Evolutionary conservation across 2,113 vertebrate genomes (phyloP).

Genomic region (Seriola rivoliana): DNA sequence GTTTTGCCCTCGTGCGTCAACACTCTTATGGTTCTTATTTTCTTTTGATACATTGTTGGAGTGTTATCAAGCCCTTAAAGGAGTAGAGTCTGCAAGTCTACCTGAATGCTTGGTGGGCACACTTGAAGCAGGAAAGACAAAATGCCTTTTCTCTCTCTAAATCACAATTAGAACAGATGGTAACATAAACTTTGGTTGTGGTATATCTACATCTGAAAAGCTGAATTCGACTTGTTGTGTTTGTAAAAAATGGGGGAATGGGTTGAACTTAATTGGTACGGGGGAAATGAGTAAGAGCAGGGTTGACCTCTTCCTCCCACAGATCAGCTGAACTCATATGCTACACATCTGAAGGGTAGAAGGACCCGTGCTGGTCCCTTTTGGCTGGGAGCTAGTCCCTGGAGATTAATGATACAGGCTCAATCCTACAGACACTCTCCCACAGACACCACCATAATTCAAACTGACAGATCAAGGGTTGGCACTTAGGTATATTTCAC

Average conservation of each 20-base stretch:
- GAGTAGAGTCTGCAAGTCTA: constrained; percentile 50
- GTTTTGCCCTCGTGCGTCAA: constrained; percentile 61
- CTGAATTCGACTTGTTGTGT: constrained; percentile 36
- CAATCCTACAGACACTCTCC: constrained; percentile 47
- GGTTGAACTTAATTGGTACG: constrained; percentile 17
- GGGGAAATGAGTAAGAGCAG: constrained; percentile 5
- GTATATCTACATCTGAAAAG: constrained; percentile 53
- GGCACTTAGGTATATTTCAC: constrained; percentile 64
- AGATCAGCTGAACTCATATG: constrained; percentile 29
- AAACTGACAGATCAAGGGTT: constrained; percentile 71
- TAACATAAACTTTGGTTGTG: constrained; percentile 39
- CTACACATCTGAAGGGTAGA: constrained; percentile 33
- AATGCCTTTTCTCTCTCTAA: constrained; percentile 21
- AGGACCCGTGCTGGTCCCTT: constrained; percentile 44
- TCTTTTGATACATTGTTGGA: constrained; percentile 59
- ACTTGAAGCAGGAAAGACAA: constrained; percentile 37
- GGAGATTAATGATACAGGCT: constrained; percentile 75
- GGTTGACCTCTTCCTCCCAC: constrained; percentile 15
- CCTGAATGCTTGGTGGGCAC: constrained; percentile 40
- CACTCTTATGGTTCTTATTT: constrained; percentile 66
- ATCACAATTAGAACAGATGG: constrained; percentile 46
- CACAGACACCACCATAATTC: constrained; percentile 71
- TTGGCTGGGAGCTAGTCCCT: constrained; percentile 42
- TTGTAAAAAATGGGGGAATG: constrained; percentile 25
- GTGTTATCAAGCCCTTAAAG: constrained; percentile 52